Conservation (phyloP, 2,888 invertebrate genomes). For the Drosophila engyochracea region DNA sequence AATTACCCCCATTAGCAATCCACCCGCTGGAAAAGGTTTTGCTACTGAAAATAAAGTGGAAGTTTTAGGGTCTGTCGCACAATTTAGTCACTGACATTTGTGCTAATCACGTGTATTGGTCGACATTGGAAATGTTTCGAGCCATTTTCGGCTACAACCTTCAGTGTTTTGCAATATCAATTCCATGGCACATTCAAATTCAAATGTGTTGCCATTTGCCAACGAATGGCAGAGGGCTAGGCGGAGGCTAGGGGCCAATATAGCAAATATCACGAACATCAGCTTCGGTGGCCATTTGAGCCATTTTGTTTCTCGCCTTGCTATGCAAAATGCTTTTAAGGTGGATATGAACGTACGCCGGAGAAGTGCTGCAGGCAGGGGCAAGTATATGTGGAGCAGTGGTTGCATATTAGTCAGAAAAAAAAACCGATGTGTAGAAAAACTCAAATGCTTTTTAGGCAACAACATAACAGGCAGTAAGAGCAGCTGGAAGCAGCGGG, state of each 20-base stretch:
- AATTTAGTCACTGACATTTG: conserved; percentile 42
- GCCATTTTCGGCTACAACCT: conserved; percentile 5
- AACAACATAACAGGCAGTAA: conserved; percentile 11
- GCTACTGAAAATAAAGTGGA: conserved; percentile 22
- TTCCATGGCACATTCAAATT: conserved; percentile 60
- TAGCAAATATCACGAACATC: conserved; percentile 57
- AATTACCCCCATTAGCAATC: background rate
- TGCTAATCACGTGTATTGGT: conserved; percentile 58
- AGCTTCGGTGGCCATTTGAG: conserved; percentile 36
- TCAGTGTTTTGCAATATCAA: conserved; percentile 58
- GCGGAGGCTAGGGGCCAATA: background rate
- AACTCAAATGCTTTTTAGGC: conserved; percentile 52
- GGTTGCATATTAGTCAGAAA: conserved; percentile 65
- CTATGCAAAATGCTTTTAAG: conserved; percentile 59
- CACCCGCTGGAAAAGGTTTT: conserved; percentile 3
- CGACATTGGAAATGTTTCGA: conserved; percentile 23
- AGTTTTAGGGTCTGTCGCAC: conserved; percentile 14
- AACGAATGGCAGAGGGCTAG: background rate
- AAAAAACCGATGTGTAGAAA: conserved; percentile 38
- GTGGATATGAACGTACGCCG: conserved; percentile 12
- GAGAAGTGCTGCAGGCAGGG: background rate
- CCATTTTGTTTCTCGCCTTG: conserved; percentile 44
- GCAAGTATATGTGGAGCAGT: background rate
- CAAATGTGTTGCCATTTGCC: conserved; percentile 54
- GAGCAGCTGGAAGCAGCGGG: background rate